Percentiles rank a stretch among this genome's conserved stretches.
Conservation (phyloP, 2,888 invertebrate species). For the Agrotis ipsilon region DNA sequence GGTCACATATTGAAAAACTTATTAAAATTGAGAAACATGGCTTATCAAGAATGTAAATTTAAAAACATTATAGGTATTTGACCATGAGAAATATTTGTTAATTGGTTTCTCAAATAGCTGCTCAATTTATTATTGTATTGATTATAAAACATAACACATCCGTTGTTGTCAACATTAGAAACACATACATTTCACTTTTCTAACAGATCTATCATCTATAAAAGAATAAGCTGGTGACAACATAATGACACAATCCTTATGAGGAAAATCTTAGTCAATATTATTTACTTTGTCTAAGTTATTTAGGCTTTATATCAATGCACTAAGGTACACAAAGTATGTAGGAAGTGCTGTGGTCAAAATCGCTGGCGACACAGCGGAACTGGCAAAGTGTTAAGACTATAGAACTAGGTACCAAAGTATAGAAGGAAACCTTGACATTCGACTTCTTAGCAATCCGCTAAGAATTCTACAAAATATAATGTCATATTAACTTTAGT, state of each 20-base stretch:
- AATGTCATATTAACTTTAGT: slow-evolving; percentile 9
- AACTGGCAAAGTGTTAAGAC: slow-evolving; percentile 1
- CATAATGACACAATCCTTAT: background rate
- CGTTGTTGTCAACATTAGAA: background rate
- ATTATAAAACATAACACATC: background rate
- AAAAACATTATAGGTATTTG: slow-evolving; percentile 20
- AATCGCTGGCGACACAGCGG: slow-evolving; percentile 6
- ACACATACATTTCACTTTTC: background rate
- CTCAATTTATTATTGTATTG: background rate
- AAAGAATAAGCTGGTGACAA: slow-evolving; percentile 10
- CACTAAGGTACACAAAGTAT: background rate
- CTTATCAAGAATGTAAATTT: slow-evolving; percentile 31
- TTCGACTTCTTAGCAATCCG: slow-evolving; percentile 56
- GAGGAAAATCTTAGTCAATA: slow-evolving; percentile 19
- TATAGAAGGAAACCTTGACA: slow-evolving; percentile 78
- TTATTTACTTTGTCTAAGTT: background rate
- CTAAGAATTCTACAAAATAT: slow-evolving; percentile 30
- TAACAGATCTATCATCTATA: background rate
- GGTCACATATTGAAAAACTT: slow-evolving; percentile 26
- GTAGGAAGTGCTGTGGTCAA: slow-evolving; percentile 28
- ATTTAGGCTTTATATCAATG: background rate
- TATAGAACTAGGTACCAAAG: slow-evolving; percentile 20
- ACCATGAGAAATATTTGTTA: slow-evolving; percentile 37
- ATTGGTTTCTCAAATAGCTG: slow-evolving; percentile 1
- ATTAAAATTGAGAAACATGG: slow-evolving; percentile 19